Evolutionary conservation across 2,888 invertebrate genomes (phyloP).

Genomic region (Nebria brevicollis): DNA sequence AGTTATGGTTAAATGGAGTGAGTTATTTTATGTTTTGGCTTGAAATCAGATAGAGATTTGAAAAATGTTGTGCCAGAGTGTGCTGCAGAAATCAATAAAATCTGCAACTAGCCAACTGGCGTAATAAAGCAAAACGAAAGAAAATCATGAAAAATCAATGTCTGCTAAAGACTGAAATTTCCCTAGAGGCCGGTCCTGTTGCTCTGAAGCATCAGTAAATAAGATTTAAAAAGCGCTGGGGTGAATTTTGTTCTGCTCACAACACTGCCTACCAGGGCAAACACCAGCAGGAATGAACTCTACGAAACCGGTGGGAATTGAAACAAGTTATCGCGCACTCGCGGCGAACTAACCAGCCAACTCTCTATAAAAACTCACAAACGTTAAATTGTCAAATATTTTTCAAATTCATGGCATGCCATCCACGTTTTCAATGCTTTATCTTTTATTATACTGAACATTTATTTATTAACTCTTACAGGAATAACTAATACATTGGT

Average conservation of each 20-base stretch:
- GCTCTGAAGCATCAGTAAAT: conserved; percentile 30
- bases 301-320: conserved; percentile 28
- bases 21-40: no score
- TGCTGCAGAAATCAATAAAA: no score
- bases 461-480: background rate
- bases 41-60: no score
- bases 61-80: no score
- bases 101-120: background rate
- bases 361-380: background rate
- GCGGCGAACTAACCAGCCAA: background rate
- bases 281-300: conserved; percentile 27
- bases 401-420: conserved; percentile 17
- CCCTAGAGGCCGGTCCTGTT: conserved; percentile 22
- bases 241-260: conserved; percentile 22
- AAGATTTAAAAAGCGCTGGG: conserved; percentile 41
- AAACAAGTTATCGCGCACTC: conserved; percentile 36
- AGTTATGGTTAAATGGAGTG: no score
- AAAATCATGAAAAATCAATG: conserved; percentile 14
- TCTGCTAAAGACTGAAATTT: conserved; percentile 6
- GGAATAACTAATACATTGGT: no score
- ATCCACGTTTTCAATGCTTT: background rate
- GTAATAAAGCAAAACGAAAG: background rate
- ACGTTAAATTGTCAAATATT: conserved; percentile 40
- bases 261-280: background rate
- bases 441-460: background rate